These are phyloP conservation scores for Macquaria australasica DNA, from an alignment of 2,113 vertebrate genomes.

Conservation along the genomic window DNA sequence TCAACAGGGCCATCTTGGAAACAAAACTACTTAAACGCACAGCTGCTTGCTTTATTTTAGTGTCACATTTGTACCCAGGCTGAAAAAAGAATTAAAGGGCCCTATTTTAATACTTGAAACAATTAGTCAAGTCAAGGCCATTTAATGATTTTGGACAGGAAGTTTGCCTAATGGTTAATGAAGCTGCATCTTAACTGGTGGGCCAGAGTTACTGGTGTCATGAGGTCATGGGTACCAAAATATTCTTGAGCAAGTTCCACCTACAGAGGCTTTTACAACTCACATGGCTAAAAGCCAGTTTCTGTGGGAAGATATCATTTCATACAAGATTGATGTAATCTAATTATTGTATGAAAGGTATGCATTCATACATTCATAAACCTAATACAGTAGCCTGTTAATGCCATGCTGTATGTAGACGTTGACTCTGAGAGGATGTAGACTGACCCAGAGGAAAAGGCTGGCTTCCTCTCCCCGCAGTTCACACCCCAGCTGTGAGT, in stretches of 20 bases:
- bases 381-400: background rate
- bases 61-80: background rate
- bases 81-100: background rate
- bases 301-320: background rate
- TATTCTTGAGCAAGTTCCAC: background rate
- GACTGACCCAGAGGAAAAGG: constrained; percentile 70
- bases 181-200: background rate
- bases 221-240: background rate
- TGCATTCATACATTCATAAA: background rate
- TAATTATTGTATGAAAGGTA: background rate
- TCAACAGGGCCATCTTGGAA: constrained; percentile 41
- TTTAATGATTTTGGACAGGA: background rate
- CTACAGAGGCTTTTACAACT: background rate
- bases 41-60: constrained; percentile 42
- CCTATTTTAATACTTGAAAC: background rate
- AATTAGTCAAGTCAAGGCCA: no score
- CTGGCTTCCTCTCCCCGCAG: constrained; percentile 48
- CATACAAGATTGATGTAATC: background rate
- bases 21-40: constrained; percentile 43
- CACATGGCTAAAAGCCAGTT: background rate
- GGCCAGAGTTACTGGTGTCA: background rate
- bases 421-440: constrained; percentile 52
- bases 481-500: constrained; percentile 73
- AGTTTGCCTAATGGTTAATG: background rate
- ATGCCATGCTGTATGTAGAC: constrained; percentile 4